Conservation (phyloP, 2,113 vertebrate species). For the Lichenostomus cassidix region DNA sequence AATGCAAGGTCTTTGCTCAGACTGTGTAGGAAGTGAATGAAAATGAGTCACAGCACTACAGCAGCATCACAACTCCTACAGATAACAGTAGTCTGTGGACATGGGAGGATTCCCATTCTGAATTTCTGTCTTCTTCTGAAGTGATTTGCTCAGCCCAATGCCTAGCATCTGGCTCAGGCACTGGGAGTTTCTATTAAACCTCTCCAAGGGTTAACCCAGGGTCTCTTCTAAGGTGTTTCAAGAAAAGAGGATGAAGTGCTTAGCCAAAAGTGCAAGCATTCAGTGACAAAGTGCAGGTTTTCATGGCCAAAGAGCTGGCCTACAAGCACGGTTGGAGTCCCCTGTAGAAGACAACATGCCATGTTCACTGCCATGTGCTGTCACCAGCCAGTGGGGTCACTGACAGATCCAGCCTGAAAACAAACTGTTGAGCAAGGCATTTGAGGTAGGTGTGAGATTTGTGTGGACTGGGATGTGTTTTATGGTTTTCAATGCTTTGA, state of each 20-base stretch:
- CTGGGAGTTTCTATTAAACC: background rate
- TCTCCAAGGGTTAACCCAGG: background rate
- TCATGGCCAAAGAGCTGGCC: background rate
- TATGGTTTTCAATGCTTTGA: background rate
- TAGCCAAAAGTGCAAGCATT: background rate
- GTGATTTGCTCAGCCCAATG: background rate
- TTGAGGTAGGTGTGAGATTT: background rate
- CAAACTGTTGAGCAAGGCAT: background rate
- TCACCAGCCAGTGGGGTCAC: background rate
- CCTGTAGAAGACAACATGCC: too few species aligned
- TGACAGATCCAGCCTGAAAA: background rate
- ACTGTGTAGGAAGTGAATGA: background rate
- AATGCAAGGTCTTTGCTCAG: background rate
- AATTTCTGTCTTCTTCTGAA: background rate
- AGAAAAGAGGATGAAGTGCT: background rate
- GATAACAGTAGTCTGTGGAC: background rate
- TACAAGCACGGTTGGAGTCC: fast-evolving
- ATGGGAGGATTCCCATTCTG: background rate
- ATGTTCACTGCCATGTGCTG: fast-evolving
- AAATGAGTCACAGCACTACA: background rate
- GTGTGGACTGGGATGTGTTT: background rate
- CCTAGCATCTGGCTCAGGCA: background rate
- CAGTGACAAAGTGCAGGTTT: background rate
- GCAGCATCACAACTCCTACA: background rate
- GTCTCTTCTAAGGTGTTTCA: background rate